Base-by-base conservation (phyloP, 2,113 vertebrate species). In the Panthera uncia region DNA sequence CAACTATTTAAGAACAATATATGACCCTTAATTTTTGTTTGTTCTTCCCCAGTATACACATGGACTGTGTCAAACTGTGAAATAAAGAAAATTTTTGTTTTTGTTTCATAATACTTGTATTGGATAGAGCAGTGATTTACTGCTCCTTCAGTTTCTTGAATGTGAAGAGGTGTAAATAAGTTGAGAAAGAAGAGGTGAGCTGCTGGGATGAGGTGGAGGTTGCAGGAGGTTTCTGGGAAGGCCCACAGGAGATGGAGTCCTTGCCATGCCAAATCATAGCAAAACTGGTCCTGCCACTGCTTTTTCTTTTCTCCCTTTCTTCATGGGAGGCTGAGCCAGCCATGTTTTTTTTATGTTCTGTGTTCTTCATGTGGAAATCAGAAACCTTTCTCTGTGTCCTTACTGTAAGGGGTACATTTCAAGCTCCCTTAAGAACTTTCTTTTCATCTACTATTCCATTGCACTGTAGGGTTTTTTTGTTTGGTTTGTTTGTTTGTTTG, bases 131-230 rank as follows among this genome's bases (percentile, higher is more conserved):
- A 85, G 21, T 3, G 1, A 52, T 63, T 65, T 71, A n/a, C 10
- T 33, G 2, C 15, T 9, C 6, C 23, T 79, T 73, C 33, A 69
- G 27, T 81, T 52, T 36, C 38, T 93, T 15, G 6, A 61, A 93
- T 52, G 65, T 87, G 38, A 74, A 14, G 25, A 38, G 1, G 1
- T 82, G 0, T 66, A 61, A 89, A 76, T 7, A 10, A 41, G 21
- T 31, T 7, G 25, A 36, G 7, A 7, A 25, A 25, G 6, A 33
- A 80, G 38, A 8, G 3, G 1, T 38, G 15, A 68, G 11, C 23
- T n/a, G 31, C 4, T 76, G 31, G 18, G 18, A 11, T 52, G 16
- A 6, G 0, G 3, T 14, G 14, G 3, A 13, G 33, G 5, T 48
- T 19, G 2, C 3, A 69, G 4, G 16, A 41, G 4, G 45, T 45